Percentiles rank a stretch among this genome's conserved stretches.
Conservation (phyloP, 2,797 vertebrate species). For the Muscicapa striata region DNA sequence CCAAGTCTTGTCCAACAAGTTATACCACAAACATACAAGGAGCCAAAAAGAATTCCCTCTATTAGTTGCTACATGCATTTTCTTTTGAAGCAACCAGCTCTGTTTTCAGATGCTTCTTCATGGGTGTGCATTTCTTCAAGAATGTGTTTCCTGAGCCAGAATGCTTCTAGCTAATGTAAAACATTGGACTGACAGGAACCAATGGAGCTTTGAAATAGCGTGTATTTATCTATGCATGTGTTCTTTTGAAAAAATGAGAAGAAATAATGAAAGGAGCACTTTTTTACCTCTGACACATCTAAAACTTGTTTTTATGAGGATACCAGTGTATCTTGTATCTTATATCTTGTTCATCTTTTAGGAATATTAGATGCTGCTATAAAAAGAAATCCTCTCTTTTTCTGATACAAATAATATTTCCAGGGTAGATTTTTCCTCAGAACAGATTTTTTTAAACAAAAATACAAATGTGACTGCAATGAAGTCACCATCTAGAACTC, state of each 20-base stretch:
- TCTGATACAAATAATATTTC: background rate
- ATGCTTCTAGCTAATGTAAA: background rate
- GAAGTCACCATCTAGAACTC: background rate
- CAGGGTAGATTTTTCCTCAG: background rate
- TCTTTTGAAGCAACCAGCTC: slow-evolving; percentile 2
- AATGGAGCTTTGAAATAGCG: background rate
- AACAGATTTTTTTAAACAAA: background rate
- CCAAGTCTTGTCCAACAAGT: background rate
- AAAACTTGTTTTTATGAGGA: background rate
- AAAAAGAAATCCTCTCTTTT: background rate
- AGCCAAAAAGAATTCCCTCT: slow-evolving; percentile 10
- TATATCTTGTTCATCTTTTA: background rate
- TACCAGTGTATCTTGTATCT: background rate
- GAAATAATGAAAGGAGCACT: background rate
- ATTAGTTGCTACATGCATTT: background rate
- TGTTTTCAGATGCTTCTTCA: background rate
- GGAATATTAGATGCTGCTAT: background rate
- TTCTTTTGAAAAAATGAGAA: background rate
- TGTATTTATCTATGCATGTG: background rate
- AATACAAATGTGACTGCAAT: background rate
- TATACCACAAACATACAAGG: background rate
- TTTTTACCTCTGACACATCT: background rate
- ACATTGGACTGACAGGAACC: background rate
- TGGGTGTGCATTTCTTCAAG: background rate
- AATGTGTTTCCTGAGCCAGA: background rate